Percentiles rank a stretch among this genome's conserved stretches.
phyloP scores from a whole-genome alignment of 2,113 vertebrate genomes.

The Pithys albifrons region DNA sequence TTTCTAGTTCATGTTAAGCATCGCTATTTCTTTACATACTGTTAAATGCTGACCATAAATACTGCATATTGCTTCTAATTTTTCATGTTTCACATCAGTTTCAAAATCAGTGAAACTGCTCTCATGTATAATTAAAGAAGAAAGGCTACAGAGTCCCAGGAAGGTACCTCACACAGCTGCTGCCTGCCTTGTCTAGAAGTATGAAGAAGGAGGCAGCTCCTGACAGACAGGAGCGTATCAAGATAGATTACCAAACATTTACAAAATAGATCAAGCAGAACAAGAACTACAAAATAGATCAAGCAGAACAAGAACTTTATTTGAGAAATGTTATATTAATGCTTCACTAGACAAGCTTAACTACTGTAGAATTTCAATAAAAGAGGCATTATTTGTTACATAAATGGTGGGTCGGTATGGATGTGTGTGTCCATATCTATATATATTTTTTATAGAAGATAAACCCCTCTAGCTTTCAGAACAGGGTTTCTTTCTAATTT shows the following conservation, averaged over 20 bases:
- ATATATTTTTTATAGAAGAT: neutral
- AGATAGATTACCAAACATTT: conserved; percentile 50
- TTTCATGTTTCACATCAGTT: neutral
- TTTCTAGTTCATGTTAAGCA: neutral
- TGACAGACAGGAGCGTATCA: conserved; percentile 28
- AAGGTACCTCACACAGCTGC: neutral
- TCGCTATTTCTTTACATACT: neutral
- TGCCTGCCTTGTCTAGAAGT: neutral
- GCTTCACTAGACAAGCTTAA: neutral
- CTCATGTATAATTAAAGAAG: neutral
- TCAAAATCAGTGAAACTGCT: neutral
- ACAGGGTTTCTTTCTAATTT: neutral
- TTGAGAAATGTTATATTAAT: conserved; percentile 40
- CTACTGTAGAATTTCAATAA: conserved; percentile 23
- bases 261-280: conserved; percentile 43
- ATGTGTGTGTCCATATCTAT: neutral
- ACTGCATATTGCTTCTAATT: neutral
- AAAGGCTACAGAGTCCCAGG: neutral
- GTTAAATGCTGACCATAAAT: neutral
- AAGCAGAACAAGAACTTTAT: conserved; percentile 46
- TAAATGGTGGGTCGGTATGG: neutral
- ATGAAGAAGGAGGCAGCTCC: neutral
- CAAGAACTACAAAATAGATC: conserved; percentile 24
- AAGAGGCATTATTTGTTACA: neutral
- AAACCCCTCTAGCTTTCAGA: neutral